These are phyloP conservation scores for Wasmannia auropunctata DNA, from an alignment of 1,140 invertebrate species.

Conservation along the genomic window DNA sequence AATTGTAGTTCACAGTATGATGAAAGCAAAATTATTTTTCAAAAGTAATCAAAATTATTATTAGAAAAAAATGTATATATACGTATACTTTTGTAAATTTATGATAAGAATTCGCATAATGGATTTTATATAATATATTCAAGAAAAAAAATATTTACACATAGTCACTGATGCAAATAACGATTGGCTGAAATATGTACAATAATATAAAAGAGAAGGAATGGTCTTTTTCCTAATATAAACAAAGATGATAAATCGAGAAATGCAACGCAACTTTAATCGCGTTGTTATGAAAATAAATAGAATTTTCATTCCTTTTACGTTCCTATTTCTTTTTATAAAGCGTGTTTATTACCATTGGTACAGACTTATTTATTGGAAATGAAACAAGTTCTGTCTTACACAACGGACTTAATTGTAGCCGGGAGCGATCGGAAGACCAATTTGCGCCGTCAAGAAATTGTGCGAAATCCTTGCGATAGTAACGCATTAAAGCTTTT, in stretches of 20 bases:
- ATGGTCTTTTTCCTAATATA: background rate
- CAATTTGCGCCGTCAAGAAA: slow-evolving; percentile 43
- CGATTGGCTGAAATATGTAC: background rate
- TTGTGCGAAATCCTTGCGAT: slow-evolving; percentile 28
- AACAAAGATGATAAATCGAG: slow-evolving; percentile 11
- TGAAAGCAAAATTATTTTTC: no score
- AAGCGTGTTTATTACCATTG: slow-evolving; percentile 35
- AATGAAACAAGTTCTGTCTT: slow-evolving; percentile 49
- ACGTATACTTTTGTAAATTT: background rate
- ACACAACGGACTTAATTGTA: slow-evolving; percentile 43
- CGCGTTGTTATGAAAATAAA: slow-evolving; percentile 21
- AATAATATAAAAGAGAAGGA: background rate
- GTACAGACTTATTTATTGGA: slow-evolving; percentile 36
- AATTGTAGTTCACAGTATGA: no score
- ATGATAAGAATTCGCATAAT: background rate
- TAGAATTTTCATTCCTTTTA: slow-evolving; percentile 42
- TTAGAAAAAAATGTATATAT: background rate
- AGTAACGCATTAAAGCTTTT: slow-evolving; percentile 35
- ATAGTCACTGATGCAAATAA: background rate
- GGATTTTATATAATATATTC: background rate
- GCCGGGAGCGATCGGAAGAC: slow-evolving; percentile 47
- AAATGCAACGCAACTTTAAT: slow-evolving; percentile 2
- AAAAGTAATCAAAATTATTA: background rate
- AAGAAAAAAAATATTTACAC: background rate
- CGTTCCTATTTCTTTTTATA: slow-evolving; percentile 4